Percentiles rank a stretch among this genome's conserved stretches.
phyloP scores from a whole-genome alignment of 1,140 invertebrate genomes.

The Pissodes strobi region DNA sequence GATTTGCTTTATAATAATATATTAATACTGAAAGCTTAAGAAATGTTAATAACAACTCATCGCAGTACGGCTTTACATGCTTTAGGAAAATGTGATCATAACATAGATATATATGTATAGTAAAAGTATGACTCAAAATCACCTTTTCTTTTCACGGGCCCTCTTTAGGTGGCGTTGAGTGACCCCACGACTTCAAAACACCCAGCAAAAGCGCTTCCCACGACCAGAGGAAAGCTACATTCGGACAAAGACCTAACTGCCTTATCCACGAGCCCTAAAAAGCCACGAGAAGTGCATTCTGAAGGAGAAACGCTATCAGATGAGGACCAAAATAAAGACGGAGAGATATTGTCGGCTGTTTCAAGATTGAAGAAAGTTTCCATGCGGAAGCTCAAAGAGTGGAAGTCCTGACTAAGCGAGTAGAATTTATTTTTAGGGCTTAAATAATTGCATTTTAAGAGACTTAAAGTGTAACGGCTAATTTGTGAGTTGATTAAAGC shows the following conservation, averaged over 20 bases:
- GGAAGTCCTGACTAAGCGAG: constrained; percentile 70
- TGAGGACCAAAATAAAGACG: constrained; percentile 61
- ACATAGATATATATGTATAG: no score
- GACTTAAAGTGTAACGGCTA: no score
- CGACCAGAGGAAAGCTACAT: constrained; percentile 59
- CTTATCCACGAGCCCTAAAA: constrained; percentile 56
- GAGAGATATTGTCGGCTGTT: constrained; percentile 66
- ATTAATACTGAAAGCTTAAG: no score
- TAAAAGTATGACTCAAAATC: constrained; percentile 13
- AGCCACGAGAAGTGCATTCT: constrained; percentile 70
- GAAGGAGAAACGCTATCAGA: constrained; percentile 72
- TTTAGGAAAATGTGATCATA: no score
- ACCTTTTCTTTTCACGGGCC: constrained; percentile 24
- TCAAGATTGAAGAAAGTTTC: constrained; percentile 76
- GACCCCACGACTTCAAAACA: constrained; percentile 65
- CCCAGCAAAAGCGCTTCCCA: constrained; percentile 56
- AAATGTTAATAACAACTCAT: no score
- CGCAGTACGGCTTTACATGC: no score
- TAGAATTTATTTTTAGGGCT: constrained; percentile 23
- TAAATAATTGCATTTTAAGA: no score
- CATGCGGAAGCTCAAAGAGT: constrained; percentile 71
- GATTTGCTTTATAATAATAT: no score
- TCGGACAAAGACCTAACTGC: constrained; percentile 59
- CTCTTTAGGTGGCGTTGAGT: constrained; percentile 62
- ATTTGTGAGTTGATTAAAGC: no score